Base-by-base conservation (phyloP, 37 sponge, comb jelly and placozoan genomes). In the Corticium candelabrum region DNA sequence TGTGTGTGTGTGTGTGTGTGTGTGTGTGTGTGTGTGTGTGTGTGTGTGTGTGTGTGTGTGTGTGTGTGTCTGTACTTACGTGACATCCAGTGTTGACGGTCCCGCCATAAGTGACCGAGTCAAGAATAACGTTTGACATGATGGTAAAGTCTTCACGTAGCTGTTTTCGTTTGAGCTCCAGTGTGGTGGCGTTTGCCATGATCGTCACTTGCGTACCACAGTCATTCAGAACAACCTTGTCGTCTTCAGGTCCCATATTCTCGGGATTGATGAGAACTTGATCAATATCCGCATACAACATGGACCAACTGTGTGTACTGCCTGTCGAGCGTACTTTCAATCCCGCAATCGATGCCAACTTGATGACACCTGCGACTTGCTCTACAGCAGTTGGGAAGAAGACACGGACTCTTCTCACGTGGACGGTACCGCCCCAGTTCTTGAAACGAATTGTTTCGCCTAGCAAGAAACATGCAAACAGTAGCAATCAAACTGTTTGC, bases 41-140 rank as follows among this genome's bases (percentile, higher is more conserved):
- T 70, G 73, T 39, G 32, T 39, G 39, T n/a, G n/a, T n/a, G n/a
- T n/a, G n/a, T n/a, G n/a, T n/a, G n/a, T n/a, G n/a, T n/a, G n/a
- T n/a, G n/a, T n/a, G 21, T 21, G 11, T 50, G 21, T 50, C 62
- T 50, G 15, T 21, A 50, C 62, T 50, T 21, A 50, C 62, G 62
- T 50, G 62, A 21, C 62, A 50, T 50, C 62, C 62, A 11, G 62
- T 50, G 62, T 50, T 50, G 62, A 50, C 62, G 15, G 62, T 50
- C 21, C 62, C 62, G 62, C 62, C 62, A 21, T 50, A 50, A 11
- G 62, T 50, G 62, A 50, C 62, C 62, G 62, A 50, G 62, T 50
- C 62, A 21, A 50, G 62, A 50, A 50, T 50, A 21, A 50, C 62
- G 21, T 50, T 50, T 11, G 21, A 50, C 62, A 27, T 50, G 62